Percentiles rank a stretch among this genome's conserved stretches.
Conservation (phyloP, 2,113 vertebrate genomes). For the Neofelis nebulosa region DNA sequence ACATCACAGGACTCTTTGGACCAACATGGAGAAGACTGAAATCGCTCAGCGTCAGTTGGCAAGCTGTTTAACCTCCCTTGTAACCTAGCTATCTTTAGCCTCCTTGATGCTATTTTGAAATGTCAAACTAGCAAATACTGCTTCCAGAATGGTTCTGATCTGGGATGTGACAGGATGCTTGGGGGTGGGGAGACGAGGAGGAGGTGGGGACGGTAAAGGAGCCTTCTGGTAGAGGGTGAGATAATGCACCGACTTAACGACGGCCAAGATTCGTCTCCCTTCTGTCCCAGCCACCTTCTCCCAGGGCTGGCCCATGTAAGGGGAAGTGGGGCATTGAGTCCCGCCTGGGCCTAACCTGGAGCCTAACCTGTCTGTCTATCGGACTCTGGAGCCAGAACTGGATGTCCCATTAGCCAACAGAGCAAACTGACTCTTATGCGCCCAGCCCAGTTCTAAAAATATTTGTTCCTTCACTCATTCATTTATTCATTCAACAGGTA, state of each 20-base stretch:
- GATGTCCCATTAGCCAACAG: background rate
- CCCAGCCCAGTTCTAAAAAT: background rate
- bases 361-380: background rate
- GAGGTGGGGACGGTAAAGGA: constrained; percentile 32
- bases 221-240: constrained; percentile 48
- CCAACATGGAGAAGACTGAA: background rate
- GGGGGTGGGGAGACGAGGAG: constrained; percentile 40
- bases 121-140: constrained; percentile 75
- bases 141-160: constrained; percentile 72
- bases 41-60: constrained; percentile 39
- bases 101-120: constrained; percentile 77
- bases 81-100: constrained; percentile 78
- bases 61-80: constrained; percentile 66
- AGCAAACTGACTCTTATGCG: background rate
- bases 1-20: background rate
- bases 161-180: constrained; percentile 68
- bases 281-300: background rate
- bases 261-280: background rate
- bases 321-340: background rate
- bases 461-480: background rate
- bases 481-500: background rate
- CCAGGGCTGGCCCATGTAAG: background rate
- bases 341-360: background rate
- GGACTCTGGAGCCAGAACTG: background rate
- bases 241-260: background rate